Evolutionary conservation across 2,888 invertebrate genomes (phyloP), one percentile per base, ranked within the genome.

Genomic region (Notodonta ziczac): DNA sequence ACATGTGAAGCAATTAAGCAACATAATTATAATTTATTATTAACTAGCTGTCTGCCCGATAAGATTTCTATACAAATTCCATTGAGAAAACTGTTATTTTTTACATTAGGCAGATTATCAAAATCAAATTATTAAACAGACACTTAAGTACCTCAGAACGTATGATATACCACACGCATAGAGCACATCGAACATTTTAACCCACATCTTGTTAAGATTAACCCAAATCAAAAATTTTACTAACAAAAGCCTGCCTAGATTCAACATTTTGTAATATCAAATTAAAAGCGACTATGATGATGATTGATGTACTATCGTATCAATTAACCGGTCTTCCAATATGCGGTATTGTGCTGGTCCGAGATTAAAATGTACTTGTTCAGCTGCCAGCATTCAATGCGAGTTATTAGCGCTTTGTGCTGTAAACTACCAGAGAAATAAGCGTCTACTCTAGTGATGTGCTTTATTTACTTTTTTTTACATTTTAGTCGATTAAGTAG

Each of bases 281-380:
- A 65, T 72, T 70, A 13, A 67, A 67, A 71, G 57, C 32, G 35
- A 58, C 16, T 63, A 75, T 77, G 72, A 76, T 77, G 65, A 69
- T 80, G 83, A 86, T 86, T 83, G 78, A 74, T 82, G 78, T 50
- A 77, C 74, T 81, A 78, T 52, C 60, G 62, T 70, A 80, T 78
- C 74, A 74, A 79, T 80, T 77, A 71, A 77, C 61, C 57, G 56
- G 60, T 57, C 51, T 62, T 52, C 62, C 58, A 62, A 63, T 59
- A 61, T 59, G 64, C 67, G 62, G 57, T 55, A 65, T 65, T 73
- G 65, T 67, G 62, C 32, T 55, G 57, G 16, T 13, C 13, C 53
- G 58, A 46, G 58, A 73, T 75, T 75, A 65, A 55, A 54, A 63
- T 24, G 58, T 60, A 62, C 60, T 58, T 60, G 59, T 69, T 61